Conservation (phyloP, 2,113 vertebrate genomes). For the Hippolais icterina region DNA sequence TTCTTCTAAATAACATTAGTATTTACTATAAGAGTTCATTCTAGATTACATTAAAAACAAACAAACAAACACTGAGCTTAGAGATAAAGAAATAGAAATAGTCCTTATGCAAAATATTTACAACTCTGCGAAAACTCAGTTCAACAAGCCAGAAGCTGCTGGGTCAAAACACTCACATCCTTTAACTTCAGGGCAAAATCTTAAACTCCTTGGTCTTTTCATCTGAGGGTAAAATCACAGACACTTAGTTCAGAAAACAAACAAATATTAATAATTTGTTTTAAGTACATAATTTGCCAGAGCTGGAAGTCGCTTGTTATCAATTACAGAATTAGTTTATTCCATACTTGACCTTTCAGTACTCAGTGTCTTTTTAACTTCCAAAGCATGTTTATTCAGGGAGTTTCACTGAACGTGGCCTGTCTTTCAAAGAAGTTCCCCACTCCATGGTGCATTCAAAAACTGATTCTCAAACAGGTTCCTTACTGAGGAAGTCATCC, state of each 20-base stretch:
- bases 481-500: not conserved
- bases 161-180: not conserved
- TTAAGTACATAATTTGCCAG: constrained; percentile 25
- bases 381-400: not conserved
- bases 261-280: not conserved
- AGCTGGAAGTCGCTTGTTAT: not conserved
- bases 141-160: not conserved
- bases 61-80: constrained; percentile 16
- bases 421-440: not conserved
- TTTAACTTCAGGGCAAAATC: not conserved
- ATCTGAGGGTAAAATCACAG: constrained; percentile 5
- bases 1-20: not conserved
- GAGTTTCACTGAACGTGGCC: not conserved
- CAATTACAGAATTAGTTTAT: constrained; percentile 27
- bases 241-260: constrained; percentile 16
- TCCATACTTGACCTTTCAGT: constrained; percentile 9
- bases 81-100: not conserved
- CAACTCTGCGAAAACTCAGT: not conserved
- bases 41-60: not conserved
- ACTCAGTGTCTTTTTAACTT: not conserved
- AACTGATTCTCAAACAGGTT: not conserved
- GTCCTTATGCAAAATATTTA: not conserved
- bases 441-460: not conserved
- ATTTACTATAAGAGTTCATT: constrained; percentile 10
- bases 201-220: not conserved